A percentile compares a stretch with the other conserved stretches of the same genome.
Evolutionary conservation across 2,113 vertebrate species (phyloP).

Genomic region (Hippotragus niger): DNA sequence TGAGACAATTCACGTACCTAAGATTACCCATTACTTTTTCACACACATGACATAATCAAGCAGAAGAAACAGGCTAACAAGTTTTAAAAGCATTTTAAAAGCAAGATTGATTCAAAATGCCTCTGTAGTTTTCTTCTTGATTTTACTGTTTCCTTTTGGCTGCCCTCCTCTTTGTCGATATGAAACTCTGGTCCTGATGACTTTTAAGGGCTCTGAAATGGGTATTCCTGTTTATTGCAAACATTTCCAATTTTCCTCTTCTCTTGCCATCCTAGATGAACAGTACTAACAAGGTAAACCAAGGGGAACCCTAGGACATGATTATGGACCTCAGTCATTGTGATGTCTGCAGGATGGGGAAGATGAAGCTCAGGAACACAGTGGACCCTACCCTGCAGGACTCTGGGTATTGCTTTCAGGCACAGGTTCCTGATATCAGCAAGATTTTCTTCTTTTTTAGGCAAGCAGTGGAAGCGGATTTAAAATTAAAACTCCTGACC

Average conservation of each 20-base stretch:
- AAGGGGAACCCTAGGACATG: background rate
- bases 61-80: background rate
- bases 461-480: background rate
- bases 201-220: background rate
- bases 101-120: background rate
- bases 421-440: background rate
- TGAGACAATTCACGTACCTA: background rate
- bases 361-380: background rate
- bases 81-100: conserved; percentile 21
- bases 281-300: background rate
- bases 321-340: background rate
- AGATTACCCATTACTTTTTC: background rate
- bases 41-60: background rate
- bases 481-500: background rate
- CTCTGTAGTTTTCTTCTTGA: background rate
- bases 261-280: background rate
- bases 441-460: background rate
- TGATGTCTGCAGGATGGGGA: background rate
- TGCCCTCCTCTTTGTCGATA: background rate
- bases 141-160: background rate
- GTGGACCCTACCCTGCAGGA: background rate
- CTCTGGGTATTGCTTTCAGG: background rate
- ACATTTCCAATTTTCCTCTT: background rate
- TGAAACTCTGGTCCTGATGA: background rate
- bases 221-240: background rate